Evolutionary conservation across 53 echinoderm and acorn worm genomes (phyloP), one percentile per base, ranked within the genome.

Genomic region (Stichopus horrens): DNA sequence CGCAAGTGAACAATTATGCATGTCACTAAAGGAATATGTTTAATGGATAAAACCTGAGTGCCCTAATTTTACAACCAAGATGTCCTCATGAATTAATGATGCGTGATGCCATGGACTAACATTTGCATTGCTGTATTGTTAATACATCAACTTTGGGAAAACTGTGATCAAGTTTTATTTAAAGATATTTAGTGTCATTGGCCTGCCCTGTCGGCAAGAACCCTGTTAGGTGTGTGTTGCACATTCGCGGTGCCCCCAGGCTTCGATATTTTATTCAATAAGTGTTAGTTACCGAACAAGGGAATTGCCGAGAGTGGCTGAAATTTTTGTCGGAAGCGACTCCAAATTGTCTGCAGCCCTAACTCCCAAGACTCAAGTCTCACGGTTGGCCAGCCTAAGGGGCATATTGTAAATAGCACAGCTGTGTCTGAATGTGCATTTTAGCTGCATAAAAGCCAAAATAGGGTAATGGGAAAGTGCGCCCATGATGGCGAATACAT

Each of bases 291-390:
- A 81, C 81, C 57, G 58, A 81, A 81, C 81, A 81, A 81, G 81
- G 58, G 81, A 81, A 81, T 81, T 57, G 81, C 81, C 81, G 56
- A 55, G 57, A 81, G 81, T 81, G 81, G 81, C 56, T 81, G 81
- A 21, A 81, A 81, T 81, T 81, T 37, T 81, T 81, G 81, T 81
- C 53, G 81, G 81, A 81, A 81, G 57, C 9, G 81, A 81, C 81
- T 81, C 81, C 81, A 81, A 81, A 81, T 81, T 81, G 81, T 81
- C 81, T 81, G 20, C 81, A 55, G 81, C 81, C 57, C 81, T 81
- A 81, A 81, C 81, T 81, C 81, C 81, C 81, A 54, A 81, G 81
- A 81, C 81, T 57, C 81, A 58, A 37, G 81, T 56, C 81, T 57
- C 81, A 81, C 57, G 56, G 57, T 81, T n/a, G 18, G 57, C 58